These are phyloP conservation scores for Hippocampus comes DNA, from an alignment of 2,113 vertebrate genomes.

Conservation along the genomic window DNA sequence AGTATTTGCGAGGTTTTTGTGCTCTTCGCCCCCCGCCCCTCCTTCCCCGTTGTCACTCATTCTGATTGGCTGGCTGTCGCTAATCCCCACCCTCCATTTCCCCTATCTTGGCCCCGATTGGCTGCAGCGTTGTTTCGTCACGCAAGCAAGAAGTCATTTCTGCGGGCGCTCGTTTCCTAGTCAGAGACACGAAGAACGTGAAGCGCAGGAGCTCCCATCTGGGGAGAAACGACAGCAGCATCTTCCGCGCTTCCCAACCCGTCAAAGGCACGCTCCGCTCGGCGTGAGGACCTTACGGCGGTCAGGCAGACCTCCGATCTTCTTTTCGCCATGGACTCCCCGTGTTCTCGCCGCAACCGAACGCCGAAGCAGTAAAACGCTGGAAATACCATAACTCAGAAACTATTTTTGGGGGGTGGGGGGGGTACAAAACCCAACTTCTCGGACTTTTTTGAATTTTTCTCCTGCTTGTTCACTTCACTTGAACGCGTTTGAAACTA, in stretches of 20 bases:
- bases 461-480: not conserved
- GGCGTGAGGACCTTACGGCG: slow-evolving; percentile 30
- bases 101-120: slow-evolving; percentile 75
- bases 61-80: slow-evolving; percentile 83
- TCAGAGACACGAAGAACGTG: slow-evolving; percentile 86
- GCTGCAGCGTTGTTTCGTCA: slow-evolving; percentile 75
- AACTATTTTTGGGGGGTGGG: slow-evolving; percentile 65
- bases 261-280: slow-evolving; percentile 19
- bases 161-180: slow-evolving; percentile 83
- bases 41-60: slow-evolving; percentile 18
- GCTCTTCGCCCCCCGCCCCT: slow-evolving; percentile 8
- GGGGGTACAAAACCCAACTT: no score
- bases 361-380: slow-evolving; percentile 39
- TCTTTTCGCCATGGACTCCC: slow-evolving; percentile 53
- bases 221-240: not conserved
- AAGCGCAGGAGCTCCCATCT: slow-evolving; percentile 23
- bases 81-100: slow-evolving; percentile 82
- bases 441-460: not conserved
- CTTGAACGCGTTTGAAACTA: not conserved
- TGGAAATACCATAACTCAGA: slow-evolving; percentile 78
- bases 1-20: not conserved
- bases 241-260: not conserved
- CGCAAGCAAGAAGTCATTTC: slow-evolving; percentile 73
- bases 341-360: slow-evolving; percentile 37
- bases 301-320: slow-evolving; percentile 18